These are phyloP conservation scores for Galerucella pusilla DNA, from an alignment of 2,888 invertebrate species.

Conservation along the genomic window DNA sequence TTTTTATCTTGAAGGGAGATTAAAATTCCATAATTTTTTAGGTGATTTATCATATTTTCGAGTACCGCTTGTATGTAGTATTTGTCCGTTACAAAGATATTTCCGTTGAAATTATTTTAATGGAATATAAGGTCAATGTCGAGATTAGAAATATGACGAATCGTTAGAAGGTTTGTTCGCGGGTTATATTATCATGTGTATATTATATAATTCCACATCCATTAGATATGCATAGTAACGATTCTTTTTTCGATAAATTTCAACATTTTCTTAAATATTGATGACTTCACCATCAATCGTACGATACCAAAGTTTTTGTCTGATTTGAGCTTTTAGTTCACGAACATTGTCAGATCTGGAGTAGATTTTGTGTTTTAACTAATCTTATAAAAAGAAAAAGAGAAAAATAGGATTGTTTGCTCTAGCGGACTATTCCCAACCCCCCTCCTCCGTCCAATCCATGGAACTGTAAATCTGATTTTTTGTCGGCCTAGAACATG, in stretches of 20 bases:
- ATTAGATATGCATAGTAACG: not conserved
- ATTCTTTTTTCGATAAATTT: not conserved
- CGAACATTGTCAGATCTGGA: too few species aligned
- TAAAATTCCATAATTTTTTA: not conserved
- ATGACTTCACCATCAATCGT: too few species aligned
- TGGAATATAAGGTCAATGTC: conserved; percentile 14
- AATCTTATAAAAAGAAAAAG: too few species aligned
- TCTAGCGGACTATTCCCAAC: too few species aligned
- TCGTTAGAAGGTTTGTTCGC: conserved; percentile 6
- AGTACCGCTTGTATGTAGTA: not conserved
- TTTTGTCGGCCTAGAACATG: too few species aligned
- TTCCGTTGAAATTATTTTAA: not conserved
- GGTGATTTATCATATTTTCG: not conserved
- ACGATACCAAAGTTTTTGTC: too few species aligned
- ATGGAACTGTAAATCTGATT: too few species aligned
- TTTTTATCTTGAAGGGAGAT: not conserved
- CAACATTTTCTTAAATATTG: too few species aligned
- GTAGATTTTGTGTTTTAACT: too few species aligned
- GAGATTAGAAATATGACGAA: conserved; percentile 2
- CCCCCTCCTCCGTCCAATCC: too few species aligned
- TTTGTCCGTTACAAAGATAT: not conserved
- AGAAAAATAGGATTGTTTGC: too few species aligned
- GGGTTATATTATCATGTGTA: not conserved
- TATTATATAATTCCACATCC: not conserved
- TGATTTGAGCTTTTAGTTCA: too few species aligned